A percentile compares a stretch with the other conserved stretches of the same genome.
Evolutionary conservation across 2,888 invertebrate species (phyloP).

Genomic region (Cantharis rustica): DNA sequence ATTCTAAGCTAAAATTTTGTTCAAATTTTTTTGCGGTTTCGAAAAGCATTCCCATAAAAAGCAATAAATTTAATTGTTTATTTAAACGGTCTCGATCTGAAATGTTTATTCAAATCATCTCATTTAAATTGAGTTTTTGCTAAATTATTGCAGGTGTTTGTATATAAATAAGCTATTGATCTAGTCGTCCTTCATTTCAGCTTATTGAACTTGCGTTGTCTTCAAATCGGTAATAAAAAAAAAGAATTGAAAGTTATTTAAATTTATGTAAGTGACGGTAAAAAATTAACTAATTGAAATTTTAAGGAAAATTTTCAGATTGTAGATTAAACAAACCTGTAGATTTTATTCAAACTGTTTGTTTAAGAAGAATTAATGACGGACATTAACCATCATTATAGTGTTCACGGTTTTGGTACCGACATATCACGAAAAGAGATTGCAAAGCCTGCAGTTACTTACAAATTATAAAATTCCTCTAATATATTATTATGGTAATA

Average conservation of each 20-base stretch:
- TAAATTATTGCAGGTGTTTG: background rate
- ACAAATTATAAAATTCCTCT: conserved; percentile 24
- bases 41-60: background rate
- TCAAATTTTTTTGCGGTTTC: background rate
- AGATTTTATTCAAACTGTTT: conserved; percentile 39
- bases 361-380: conserved; percentile 46
- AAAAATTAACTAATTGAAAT: background rate
- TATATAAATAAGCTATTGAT: background rate
- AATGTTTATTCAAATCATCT: background rate
- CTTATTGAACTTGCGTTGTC: background rate
- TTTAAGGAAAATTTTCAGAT: background rate
- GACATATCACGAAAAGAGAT: conserved; percentile 35
- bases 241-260: background rate
- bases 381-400: conserved; percentile 44
- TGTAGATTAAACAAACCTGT: conserved; percentile 23
- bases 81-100: background rate
- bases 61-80: background rate
- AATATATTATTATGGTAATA: conserved; percentile 41
- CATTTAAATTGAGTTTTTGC: background rate
- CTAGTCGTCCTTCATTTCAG: background rate
- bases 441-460: conserved; percentile 19
- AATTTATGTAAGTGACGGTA: background rate
- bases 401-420: conserved; percentile 35
- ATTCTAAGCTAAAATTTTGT: background rate
- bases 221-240: background rate